These are phyloP conservation scores for Tenthredo notha DNA, from an alignment of 2,888 invertebrate species.

Conservation along the genomic window DNA sequence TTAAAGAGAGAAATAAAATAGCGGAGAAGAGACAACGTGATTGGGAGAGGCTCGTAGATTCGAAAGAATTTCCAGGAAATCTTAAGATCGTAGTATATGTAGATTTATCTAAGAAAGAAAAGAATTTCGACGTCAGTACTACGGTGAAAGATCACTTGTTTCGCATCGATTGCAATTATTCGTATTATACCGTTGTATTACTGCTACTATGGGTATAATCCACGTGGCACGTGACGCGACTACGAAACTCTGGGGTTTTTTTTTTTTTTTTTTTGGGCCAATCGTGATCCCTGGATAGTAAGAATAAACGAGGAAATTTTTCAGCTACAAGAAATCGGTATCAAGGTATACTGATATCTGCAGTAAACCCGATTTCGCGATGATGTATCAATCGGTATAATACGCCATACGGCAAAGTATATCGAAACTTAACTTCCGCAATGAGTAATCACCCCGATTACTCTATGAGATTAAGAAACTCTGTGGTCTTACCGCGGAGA, in stretches of 20 bases:
- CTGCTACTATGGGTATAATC: neutral
- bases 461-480: constrained; percentile 14
- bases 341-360: neutral
- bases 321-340: neutral
- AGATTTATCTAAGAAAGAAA: neutral
- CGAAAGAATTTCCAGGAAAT: constrained; percentile 21
- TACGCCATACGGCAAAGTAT: neutral
- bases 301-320: neutral
- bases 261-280: neutral
- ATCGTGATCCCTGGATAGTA: neutral
- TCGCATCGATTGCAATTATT: constrained; percentile 13
- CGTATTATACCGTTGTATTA: neutral
- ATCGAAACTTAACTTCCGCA: constrained; percentile 23
- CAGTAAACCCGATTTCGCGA: neutral
- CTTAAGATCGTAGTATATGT: neutral
- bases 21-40: neutral
- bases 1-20: neutral
- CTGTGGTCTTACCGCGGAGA: neutral
- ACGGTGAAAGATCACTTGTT: constrained; percentile 10
- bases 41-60: neutral
- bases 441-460: constrained; percentile 22
- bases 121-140: neutral
- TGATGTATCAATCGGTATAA: constrained; percentile 13
- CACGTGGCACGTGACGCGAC: constrained; percentile 14
- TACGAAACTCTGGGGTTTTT: neutral